Evolutionary conservation across 2,797 vertebrate species (phyloP).

Genomic region (Pogoniulus pusillus): DNA sequence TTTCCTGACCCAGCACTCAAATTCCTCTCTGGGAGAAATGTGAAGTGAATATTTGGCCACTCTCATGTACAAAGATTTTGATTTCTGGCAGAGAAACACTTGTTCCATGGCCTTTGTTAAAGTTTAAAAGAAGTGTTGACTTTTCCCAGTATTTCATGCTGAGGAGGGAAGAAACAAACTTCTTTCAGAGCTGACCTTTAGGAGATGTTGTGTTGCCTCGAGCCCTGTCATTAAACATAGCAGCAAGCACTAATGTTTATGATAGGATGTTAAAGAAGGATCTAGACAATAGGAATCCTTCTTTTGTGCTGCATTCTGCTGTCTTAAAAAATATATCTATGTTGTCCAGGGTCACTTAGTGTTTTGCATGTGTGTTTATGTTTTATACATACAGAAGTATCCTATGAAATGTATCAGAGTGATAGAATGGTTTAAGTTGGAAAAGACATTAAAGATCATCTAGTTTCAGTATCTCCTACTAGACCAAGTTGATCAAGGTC

Average conservation of each 20-base stretch:
- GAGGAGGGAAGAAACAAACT: constrained; percentile 53
- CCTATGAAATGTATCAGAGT: background rate
- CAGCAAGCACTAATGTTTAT: constrained; percentile 42
- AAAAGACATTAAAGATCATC: too few relatives aligned
- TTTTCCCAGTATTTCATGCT: constrained; percentile 46
- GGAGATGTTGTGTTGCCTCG: constrained; percentile 49
- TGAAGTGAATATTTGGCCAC: background rate
- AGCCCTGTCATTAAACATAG: constrained; percentile 60
- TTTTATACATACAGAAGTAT: background rate
- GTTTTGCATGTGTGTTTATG: background rate
- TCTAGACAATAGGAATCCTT: background rate
- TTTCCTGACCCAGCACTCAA: background rate
- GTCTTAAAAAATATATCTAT: background rate
- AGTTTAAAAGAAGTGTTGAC: constrained; percentile 72
- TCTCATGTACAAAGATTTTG: background rate
- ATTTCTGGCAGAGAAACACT: constrained; percentile 35
- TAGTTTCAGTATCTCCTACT: too few relatives aligned
- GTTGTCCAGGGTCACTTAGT: background rate
- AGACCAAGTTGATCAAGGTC: too few relatives aligned
- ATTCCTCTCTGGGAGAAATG: background rate
- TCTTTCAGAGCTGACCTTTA: constrained; percentile 70
- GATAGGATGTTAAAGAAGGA: constrained; percentile 40
- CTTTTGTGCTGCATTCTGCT: background rate
- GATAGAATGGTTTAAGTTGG: too few relatives aligned
- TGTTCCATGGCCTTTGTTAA: constrained; percentile 70